phyloP scores from a whole-genome alignment of 2,888 invertebrate species.

The Heliconius charithonia region DNA sequence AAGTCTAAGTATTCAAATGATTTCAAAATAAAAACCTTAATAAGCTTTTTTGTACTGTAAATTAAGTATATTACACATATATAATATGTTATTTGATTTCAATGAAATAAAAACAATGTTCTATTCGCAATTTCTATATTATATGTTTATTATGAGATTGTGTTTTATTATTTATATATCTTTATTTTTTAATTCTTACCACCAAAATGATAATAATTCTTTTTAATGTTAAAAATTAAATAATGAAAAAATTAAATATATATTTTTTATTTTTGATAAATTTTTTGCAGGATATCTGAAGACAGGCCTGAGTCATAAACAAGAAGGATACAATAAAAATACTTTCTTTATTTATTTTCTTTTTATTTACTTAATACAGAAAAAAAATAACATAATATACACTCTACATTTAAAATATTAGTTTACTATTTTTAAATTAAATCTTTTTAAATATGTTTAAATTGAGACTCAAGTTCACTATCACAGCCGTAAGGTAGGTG shows the following conservation, averaged over 20 bases:
- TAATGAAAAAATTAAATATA: neutral
- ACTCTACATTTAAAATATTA: neutral
- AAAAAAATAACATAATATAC: neutral
- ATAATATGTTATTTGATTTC: neutral
- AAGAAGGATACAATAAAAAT: slow-evolving; percentile 36
- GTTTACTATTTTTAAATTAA: slow-evolving; percentile 1
- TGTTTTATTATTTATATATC: slow-evolving; percentile 51
- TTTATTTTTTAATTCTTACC: neutral
- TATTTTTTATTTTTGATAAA: slow-evolving; percentile 1
- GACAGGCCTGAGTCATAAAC: slow-evolving; percentile 48
- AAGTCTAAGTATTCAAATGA: neutral
- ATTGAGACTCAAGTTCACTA: slow-evolving; percentile 43
- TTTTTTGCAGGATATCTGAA: slow-evolving; percentile 42
- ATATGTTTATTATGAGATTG: slow-evolving; percentile 62
- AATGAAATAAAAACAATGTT: slow-evolving; percentile 3
- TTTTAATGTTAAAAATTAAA: neutral
- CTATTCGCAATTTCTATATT: slow-evolving; percentile 50
- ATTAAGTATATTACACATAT: too few species aligned
- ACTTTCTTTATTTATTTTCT: slow-evolving; percentile 40
- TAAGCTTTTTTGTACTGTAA: too few species aligned
- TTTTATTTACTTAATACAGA: slow-evolving; percentile 24
- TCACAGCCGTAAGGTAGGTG: slow-evolving; percentile 58
- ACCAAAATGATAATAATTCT: neutral
- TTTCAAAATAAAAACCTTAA: neutral
- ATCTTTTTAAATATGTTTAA: slow-evolving; percentile 9